Percentiles rank a stretch among this genome's conserved stretches.
Evolutionary conservation across 2,113 vertebrate genomes (phyloP).

Genomic region (Eurypyga helias): DNA sequence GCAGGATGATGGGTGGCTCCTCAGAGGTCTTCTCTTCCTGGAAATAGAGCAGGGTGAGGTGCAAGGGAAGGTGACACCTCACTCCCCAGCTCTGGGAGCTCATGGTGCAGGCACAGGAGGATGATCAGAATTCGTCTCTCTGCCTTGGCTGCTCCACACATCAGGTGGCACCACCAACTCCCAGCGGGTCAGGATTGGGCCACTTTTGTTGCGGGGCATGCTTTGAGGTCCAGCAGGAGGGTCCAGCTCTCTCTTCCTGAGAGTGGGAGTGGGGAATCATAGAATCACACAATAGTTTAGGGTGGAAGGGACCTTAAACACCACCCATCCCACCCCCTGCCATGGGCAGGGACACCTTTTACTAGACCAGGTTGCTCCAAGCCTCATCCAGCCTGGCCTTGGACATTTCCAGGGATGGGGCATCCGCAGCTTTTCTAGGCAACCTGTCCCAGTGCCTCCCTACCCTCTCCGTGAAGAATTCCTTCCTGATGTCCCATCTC

Average conservation of each 20-base stretch:
- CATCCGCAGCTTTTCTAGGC: too few relatives aligned
- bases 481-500: too few relatives aligned
- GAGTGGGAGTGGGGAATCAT: not conserved
- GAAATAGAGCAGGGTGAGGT: not conserved
- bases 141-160: not conserved
- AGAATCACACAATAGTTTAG: too few relatives aligned
- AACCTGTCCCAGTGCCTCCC: too few relatives aligned
- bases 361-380: too few relatives aligned
- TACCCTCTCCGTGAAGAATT: too few relatives aligned
- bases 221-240: not conserved
- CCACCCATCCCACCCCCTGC: too few relatives aligned
- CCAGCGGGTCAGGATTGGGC: not conserved
- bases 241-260: not conserved
- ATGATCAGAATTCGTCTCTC: not conserved
- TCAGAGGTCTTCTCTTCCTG: not conserved
- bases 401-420: too few relatives aligned
- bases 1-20: not conserved
- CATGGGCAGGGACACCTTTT: too few relatives aligned
- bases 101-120: accelerated
- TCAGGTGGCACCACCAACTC: not conserved
- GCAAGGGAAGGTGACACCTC: not conserved
- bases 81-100: not conserved
- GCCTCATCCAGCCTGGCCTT: too few relatives aligned
- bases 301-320: too few relatives aligned
- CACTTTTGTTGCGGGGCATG: not conserved